Evolutionary conservation across 2,888 invertebrate species (phyloP), one percentile per base, ranked within the genome.

Genomic region (Omphaloscelis lunosa): DNA sequence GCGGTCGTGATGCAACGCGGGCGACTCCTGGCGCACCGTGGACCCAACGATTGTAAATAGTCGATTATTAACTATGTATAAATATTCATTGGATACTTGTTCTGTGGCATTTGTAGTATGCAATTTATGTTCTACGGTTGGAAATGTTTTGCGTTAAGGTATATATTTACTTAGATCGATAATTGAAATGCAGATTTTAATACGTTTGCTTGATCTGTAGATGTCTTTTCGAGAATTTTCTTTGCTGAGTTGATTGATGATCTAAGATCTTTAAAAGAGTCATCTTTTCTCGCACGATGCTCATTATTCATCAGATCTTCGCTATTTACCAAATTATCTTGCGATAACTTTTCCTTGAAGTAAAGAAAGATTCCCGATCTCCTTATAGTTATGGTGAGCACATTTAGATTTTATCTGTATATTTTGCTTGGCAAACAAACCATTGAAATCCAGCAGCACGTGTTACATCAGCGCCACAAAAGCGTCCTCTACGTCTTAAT

Each of bases 1-100:
- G 77, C 72, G 58, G 69, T 86, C 87, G 86, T 90, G 86, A 89
- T 81, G 87, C 83, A 85, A 89, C 81, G 68, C 45, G 62, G 68
- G 81, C 83, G 75, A 81, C 85, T 73, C 82, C 82, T 62, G 80
- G 79, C 77, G 77, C 72, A 59, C 29, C 73, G 58, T 67, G 58
- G 76, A 61, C 74, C 70, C 62, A 69, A 48, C 51, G 75, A 69
- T 66, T 71, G 29, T 75, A 45, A 70, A 41, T 71, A 82, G 58
- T 68, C 48, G 70, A 79, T 75, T 82, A 80, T 66, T 73, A 75
- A 75, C 39, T 75, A 39, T 56, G n/a, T 73, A 66, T 79, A 39
- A 82, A 80, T 85, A 86, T 83, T 77, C 62, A 86, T 84, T 69
- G 61, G 15, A 45, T 67, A 83, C 73, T 69, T 72, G 75, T 75